Evolutionary conservation across 2,113 vertebrate genomes (phyloP), one percentile per base, ranked within the genome.

Genomic region (Rhabdornis inornatus): DNA sequence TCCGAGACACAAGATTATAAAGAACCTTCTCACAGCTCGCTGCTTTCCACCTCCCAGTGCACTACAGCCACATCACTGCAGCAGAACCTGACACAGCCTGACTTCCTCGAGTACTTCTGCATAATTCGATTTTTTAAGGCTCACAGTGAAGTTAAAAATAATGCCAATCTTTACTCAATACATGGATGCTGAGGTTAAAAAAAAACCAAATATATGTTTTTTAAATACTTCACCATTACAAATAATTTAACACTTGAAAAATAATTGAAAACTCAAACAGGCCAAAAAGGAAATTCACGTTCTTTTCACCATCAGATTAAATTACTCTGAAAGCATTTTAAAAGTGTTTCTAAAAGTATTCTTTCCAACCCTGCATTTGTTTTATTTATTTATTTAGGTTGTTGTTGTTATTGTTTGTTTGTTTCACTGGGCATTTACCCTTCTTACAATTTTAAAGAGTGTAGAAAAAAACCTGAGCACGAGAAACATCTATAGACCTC

Each of bases 241-340:
- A 72, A 64, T 72, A 68, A 94, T 91, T 74, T 61, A 82, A 83
- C 33, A 82, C 31, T 88, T 75, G 24, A 78, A 84, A 94, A 94
- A 71, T 42, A 10, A 71, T 33, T 65, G 6, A 4, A 66, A 86
- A 78, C 1, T 7, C 44, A 63, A 92, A 42, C 39, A 64, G 0
- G 21, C 31, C 79, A 81, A 45, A 91, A 91, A 76, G 49, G 22
- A 90, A 92, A 81, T 27, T 47, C 35, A 40, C 6, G 0, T 57
- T 90, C 27, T 83, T 88, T 79, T 83, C 39, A 53, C 13, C 12
- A 55, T 40, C 37, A 61, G 40, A 84, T 55, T 50, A 89, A 68
- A 93, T 53, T 39, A 91, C 22, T 74, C 42, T 31, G 57, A 86
- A 89, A 61, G 24, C 27, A 72, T 83, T 90, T 87, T 30, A 82